phyloP scores from a whole-genome alignment of 2,888 invertebrate genomes.

The Drosophila formosana region DNA sequence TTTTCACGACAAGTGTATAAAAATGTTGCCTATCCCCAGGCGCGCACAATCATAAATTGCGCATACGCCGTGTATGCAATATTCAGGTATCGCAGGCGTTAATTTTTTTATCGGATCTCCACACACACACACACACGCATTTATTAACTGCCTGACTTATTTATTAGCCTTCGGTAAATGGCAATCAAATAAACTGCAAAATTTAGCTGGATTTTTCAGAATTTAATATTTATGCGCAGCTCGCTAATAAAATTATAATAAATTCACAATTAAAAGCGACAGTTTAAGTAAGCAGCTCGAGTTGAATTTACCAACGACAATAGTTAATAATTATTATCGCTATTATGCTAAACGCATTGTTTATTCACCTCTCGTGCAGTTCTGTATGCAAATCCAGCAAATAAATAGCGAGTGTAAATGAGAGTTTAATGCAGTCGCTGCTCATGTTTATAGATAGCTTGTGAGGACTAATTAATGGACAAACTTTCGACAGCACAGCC shows the following conservation, averaged over 20 bases:
- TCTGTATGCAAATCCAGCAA: conserved; percentile 9
- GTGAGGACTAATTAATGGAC: background rate
- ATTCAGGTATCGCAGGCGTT: background rate
- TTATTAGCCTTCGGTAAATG: conserved; percentile 14
- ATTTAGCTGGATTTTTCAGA: conserved; percentile 3
- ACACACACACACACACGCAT: conserved; percentile 1
- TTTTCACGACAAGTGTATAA: background rate
- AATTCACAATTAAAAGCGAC: conserved; percentile 20
- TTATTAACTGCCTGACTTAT: conserved; percentile 23
- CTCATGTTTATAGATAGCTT: background rate
- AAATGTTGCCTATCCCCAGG: conserved; percentile 18
- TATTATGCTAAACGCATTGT: conserved; percentile 3
- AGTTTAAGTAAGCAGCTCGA: conserved; percentile 5
- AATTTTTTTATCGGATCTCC: conserved; percentile 25
- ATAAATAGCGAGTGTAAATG: conserved; percentile 7
- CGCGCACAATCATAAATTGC: conserved; percentile 13
- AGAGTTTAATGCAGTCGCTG: background rate
- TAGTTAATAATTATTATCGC: background rate
- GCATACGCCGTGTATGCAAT: conserved; percentile 31
- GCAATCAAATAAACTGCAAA: background rate
- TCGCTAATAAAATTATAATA: conserved; percentile 24
- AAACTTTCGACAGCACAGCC: background rate
- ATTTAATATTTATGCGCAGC: conserved; percentile 28
- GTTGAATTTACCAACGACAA: background rate
- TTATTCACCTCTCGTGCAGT: conserved; percentile 7